A percentile compares a stretch with the other conserved stretches of the same genome.
Evolutionary conservation across 2,113 vertebrate genomes (phyloP).

Genomic region (Ondatra zibethicus): DNA sequence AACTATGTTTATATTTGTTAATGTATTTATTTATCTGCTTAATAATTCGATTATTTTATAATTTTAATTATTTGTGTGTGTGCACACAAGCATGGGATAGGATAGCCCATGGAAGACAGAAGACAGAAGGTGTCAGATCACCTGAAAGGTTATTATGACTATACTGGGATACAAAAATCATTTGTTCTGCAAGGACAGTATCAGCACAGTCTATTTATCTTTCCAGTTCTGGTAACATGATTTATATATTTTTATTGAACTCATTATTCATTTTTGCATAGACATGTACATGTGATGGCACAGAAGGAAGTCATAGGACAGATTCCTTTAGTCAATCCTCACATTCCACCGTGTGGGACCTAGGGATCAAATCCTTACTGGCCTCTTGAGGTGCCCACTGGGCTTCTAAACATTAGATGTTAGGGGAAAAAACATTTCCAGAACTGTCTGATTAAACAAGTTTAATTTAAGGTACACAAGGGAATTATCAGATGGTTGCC

Average conservation of each 20-base stretch:
- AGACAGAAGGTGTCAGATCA: no score
- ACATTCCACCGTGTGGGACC: neutral
- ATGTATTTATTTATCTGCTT: no score
- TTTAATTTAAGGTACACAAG: neutral
- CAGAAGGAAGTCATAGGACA: neutral
- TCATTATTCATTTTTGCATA: neutral
- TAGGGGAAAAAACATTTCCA: neutral
- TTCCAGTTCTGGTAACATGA: neutral
- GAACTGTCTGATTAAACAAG: neutral
- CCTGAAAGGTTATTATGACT: no score
- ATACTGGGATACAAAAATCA: no score
- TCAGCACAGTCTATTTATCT: no score
- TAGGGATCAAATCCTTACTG: neutral
- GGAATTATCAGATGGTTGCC: neutral
- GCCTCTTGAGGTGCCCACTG: no score
- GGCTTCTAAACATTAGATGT: neutral
- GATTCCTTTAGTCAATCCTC: neutral
- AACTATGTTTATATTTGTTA: no score
- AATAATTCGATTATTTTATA: no score
- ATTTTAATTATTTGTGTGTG: no score
- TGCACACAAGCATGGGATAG: no score
- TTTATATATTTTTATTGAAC: neutral
- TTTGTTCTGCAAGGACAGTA: no score
- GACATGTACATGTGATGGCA: neutral
- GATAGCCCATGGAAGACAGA: no score